Evolutionary conservation across 2,113 vertebrate genomes (phyloP).

Genomic region (Labrus mixtus): DNA sequence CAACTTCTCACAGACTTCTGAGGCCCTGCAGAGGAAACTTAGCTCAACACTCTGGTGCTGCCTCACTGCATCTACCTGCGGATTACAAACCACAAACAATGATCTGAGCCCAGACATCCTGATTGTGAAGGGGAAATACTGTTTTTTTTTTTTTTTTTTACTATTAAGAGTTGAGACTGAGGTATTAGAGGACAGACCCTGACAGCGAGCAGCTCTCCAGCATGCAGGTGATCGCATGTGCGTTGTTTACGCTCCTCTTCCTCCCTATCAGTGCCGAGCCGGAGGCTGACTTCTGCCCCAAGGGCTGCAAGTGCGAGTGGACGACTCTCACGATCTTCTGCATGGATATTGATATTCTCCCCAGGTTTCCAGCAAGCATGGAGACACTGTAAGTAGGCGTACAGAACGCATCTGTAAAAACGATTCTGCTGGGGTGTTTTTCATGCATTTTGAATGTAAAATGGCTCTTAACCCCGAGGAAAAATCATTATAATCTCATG

Average conservation of each 20-base stretch:
- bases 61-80: conserved; percentile 13
- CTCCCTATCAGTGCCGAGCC: conserved; percentile 33
- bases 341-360: conserved; percentile 86
- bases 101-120: not conserved
- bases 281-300: conserved; percentile 76
- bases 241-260: conserved; percentile 66
- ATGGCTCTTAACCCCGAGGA: conserved; percentile 56
- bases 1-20: conserved; percentile 34
- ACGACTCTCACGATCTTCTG: conserved; percentile 89
- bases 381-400: conserved; percentile 92
- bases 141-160: not conserved
- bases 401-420: conserved; percentile 62
- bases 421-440: conserved; percentile 35
- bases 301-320: conserved; percentile 89
- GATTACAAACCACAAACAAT: conserved; percentile 13
- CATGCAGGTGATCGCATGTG: conserved; percentile 73
- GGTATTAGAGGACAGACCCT: not conserved
- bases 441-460: conserved; percentile 53
- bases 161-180: not conserved
- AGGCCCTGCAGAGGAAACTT: conserved; percentile 42
- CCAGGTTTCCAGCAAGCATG: conserved; percentile 87
- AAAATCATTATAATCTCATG: conserved; percentile 67
- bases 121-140: not conserved
- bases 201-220: conserved; percentile 22
- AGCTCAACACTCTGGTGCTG: conserved; percentile 1